Base-by-base conservation (phyloP, 2,113 vertebrate genomes). In the Bostrychus sinensis region DNA sequence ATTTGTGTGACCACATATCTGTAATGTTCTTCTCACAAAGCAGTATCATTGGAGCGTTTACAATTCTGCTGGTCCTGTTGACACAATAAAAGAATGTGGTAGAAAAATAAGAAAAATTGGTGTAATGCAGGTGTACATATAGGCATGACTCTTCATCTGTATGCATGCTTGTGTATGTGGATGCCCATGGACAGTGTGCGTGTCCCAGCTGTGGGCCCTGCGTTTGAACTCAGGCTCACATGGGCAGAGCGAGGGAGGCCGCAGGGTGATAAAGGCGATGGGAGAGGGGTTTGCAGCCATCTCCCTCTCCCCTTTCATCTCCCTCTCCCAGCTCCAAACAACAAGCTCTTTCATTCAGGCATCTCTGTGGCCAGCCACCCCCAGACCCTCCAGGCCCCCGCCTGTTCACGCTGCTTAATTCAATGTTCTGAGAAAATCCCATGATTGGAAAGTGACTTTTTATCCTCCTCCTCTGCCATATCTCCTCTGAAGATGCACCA, bases 391-490 rank as follows among this genome's bases (percentile, higher is more conserved):
- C 46, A 87, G 88, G 82, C 84, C 85, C 86, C 84, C 78, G 54
- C 81, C 85, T 76, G 13, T 89, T 89, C 90, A 91, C 77, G 81
- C 86, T 84, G 79, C 79, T 86, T 92, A 92, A 93, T 92, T 93
- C 86, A 89, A 93, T 93, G 89, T 91, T 92, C 91, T 55, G 85
- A 91, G 91, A 83, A 91, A 86, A 93, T 86, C 91, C 86, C 91
- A 90, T 93, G 91, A 92, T 91, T 91, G 73, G 85, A 91, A 92
- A 91, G 83, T 92, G 81, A 90, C 88, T 90, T 80, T 85, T 85
- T 71, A 83, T 70, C 62, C 37, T 75, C 39, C 22, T 71, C 61
- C 25, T 77, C 75, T 76, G 72, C 61, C 80, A 76, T 77, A 70
- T 78, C 76, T 82, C 42, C 58, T 62, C 42, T 57, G 32, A 25